Base-by-base conservation (phyloP, 2,113 vertebrate genomes). In the Arenaria interpres region DNA sequence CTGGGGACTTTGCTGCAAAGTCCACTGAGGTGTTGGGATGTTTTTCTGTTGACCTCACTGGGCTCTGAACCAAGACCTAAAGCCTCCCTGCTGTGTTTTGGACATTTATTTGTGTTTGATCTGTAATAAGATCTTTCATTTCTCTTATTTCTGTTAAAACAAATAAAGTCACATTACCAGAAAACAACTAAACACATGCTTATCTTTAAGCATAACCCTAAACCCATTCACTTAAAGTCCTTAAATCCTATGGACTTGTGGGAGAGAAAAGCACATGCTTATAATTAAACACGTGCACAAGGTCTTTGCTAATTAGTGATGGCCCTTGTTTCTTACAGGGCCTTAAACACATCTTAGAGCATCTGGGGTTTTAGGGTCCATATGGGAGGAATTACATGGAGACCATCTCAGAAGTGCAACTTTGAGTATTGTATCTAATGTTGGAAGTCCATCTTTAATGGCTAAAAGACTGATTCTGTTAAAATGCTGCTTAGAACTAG, bases 21-120 rank as follows among this genome's bases (percentile, higher is more conserved):
- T 53, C 86, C 28, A 7, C 77, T 66, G 91, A 97, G 89, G 89
- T 95, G 90, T 96, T 89, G 81, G 69, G 94, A 53, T 94, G 81
- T 95, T 97, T 97, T 96, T 97, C 95, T 81, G 59, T 93, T 95
- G 86, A 95, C 84, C 95, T 97, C 90, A 92, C 3, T 94, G 94
- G 97, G 95, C 96, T 93, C 92, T 66, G 76, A 95, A 95, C 84
- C 92, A 96, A 96, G 87, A 72, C 24, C 21, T 76, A 95, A 97
- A 97, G 90, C 74, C 91, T 95, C 85, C 96, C 94, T 89, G 95
- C 95, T 92, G 92, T 62, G 90, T 18, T 92, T 90, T 87, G 80
- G 92, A 91, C 89, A 91, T 97, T 94, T 95, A 86, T 93, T 95
- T 89, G 80, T 89, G 83, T 96, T 95, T 96, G 92, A 94, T 85